Evolutionary conservation across 2,888 invertebrate genomes (phyloP).

Genomic region (Scaeva pyrastri): DNA sequence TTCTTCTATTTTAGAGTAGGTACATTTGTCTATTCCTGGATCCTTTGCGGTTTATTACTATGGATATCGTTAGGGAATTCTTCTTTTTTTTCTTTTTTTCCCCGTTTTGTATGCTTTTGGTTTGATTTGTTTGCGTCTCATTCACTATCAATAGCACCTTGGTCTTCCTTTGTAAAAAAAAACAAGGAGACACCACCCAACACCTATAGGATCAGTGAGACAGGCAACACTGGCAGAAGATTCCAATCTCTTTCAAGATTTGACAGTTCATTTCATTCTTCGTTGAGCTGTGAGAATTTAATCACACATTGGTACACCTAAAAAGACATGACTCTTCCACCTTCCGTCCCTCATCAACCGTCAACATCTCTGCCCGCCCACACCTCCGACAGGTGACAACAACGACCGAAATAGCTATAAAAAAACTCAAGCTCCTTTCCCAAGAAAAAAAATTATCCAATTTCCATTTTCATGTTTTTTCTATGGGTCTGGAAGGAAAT

Average conservation of each 20-base stretch:
- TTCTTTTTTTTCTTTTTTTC: constrained; percentile 53
- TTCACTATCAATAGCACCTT: constrained; percentile 7
- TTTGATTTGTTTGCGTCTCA: constrained; percentile 48
- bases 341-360: constrained; percentile 18
- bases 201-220: constrained; percentile 21
- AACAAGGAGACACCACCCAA: background rate
- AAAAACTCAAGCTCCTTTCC: constrained; percentile 29
- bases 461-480: constrained; percentile 68
- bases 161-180: constrained; percentile 24
- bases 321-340: constrained; percentile 39
- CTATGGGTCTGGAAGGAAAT: constrained; percentile 28
- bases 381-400: constrained; percentile 63
- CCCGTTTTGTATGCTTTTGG: constrained; percentile 46
- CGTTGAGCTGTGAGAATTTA: constrained; percentile 76
- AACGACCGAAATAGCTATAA: constrained; percentile 48
- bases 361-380: constrained; percentile 9
- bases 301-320: constrained; percentile 67
- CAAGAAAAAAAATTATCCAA: constrained; percentile 64
- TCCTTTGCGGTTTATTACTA: constrained; percentile 37
- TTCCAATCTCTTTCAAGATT: constrained; percentile 75
- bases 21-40: constrained; percentile 64
- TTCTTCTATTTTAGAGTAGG: constrained; percentile 40
- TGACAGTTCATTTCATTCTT: constrained; percentile 76
- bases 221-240: constrained; percentile 68
- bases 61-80: constrained; percentile 59